A percentile compares a stretch with the other conserved stretches of the same genome.
phyloP scores from a whole-genome alignment of 2,888 invertebrate species.

The Eucera pruinosa region DNA sequence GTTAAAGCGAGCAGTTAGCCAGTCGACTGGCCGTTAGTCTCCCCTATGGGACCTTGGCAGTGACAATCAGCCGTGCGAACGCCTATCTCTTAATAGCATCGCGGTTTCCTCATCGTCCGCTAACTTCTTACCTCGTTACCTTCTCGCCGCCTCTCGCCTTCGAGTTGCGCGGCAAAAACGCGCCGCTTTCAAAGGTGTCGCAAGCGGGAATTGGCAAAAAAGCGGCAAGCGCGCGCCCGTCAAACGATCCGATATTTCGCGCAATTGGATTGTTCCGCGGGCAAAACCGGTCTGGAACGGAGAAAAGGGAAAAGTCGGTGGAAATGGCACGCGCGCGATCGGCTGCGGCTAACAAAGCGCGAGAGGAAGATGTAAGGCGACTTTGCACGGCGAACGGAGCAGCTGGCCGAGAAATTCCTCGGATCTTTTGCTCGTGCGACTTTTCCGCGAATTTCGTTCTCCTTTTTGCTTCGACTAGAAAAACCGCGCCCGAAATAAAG shows the following conservation, averaged over 20 bases:
- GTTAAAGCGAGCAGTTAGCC: too few relatives aligned
- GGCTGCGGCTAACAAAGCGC: constrained; percentile 59
- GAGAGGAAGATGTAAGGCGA: constrained; percentile 64
- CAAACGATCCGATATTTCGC: too few relatives aligned
- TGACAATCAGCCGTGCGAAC: constrained; percentile 37
- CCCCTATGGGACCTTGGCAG: constrained; percentile 53
- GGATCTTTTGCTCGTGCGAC: constrained; percentile 25
- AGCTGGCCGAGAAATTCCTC: constrained; percentile 43
- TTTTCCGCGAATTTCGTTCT: constrained; percentile 36
- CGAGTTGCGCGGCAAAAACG: too few relatives aligned
- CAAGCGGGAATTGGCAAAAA: neutral
- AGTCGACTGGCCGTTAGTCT: constrained; percentile 1
- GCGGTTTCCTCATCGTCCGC: constrained; percentile 4
- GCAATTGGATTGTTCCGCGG: neutral
- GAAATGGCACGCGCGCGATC: constrained; percentile 5
- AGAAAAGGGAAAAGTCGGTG: neutral
- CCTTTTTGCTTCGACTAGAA: constrained; percentile 11
- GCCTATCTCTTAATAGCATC: neutral
- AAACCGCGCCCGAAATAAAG: constrained; percentile 52
- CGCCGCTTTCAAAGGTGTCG: too few relatives aligned
- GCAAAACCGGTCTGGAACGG: neutral
- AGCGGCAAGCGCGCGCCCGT: too few relatives aligned
- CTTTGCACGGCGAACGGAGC: constrained; percentile 28
- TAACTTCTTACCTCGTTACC: neutral
- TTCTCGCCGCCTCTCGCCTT: too few relatives aligned